These are phyloP conservation scores for Mimas tiliae DNA, from an alignment of 2,888 invertebrate species.

Conservation along the genomic window DNA sequence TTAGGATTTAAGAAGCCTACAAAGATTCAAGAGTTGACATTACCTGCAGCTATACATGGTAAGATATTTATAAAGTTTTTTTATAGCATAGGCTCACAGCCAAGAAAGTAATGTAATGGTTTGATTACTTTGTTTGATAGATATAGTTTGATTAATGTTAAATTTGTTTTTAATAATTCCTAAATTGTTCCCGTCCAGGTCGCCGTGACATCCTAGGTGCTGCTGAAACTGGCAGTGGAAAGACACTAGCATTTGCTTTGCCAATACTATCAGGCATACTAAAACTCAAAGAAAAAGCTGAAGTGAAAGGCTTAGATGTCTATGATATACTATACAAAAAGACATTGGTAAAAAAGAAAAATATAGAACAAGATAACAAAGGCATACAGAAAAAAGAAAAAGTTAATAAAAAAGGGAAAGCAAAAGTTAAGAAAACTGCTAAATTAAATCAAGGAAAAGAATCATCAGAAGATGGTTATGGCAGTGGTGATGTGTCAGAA, in stretches of 20 bases:
- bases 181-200: slow-evolving; percentile 62
- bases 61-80: slow-evolving; percentile 29
- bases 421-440: slow-evolving; percentile 31
- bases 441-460: slow-evolving; percentile 46
- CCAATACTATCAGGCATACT: slow-evolving; percentile 95
- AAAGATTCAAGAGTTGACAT: slow-evolving; percentile 91
- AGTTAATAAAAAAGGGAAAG: slow-evolving; percentile 43
- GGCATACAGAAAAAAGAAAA: slow-evolving; percentile 33
- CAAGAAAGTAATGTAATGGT: too few relatives aligned
- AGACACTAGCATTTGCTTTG: slow-evolving; percentile 98
- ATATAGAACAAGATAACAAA: slow-evolving; percentile 33
- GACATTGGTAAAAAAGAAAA: slow-evolving; percentile 58
- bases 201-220: slow-evolving; percentile 98
- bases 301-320: slow-evolving; percentile 62
- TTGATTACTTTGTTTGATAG: too few relatives aligned
- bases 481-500: slow-evolving; percentile 57
- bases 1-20: slow-evolving; percentile 93
- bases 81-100: too few relatives aligned
- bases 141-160: too few relatives aligned
- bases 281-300: slow-evolving; percentile 84
- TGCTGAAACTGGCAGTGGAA: slow-evolving; percentile 99
- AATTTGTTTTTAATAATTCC: background rate
- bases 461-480: slow-evolving; percentile 73
- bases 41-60: slow-evolving; percentile 94
- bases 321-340: slow-evolving; percentile 75